A percentile compares a stretch with the other conserved stretches of the same genome.
Evolutionary conservation across 64 coral and sea anemone genomes (phyloP).

Genomic region (Porites lutea): DNA sequence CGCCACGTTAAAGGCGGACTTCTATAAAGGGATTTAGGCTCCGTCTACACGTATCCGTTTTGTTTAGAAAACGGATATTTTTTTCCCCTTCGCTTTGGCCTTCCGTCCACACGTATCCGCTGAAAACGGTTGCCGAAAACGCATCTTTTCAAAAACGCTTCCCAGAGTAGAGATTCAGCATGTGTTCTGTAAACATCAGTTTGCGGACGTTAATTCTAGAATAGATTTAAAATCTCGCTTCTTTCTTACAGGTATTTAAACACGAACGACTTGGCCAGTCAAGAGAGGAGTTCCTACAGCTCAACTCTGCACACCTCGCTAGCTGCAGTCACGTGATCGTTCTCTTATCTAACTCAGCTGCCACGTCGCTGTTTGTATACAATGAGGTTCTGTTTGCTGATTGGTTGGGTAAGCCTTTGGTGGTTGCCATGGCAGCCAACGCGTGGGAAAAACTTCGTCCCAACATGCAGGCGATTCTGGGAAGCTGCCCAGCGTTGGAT

Average conservation of each 20-base stretch:
- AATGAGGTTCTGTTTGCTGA: slow-evolving; percentile 79
- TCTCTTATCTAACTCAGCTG: slow-evolving; percentile 69
- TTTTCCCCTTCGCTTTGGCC: too few species aligned
- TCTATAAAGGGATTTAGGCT: too few species aligned
- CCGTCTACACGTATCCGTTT: too few species aligned
- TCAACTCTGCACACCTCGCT: slow-evolving; percentile 69
- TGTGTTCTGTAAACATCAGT: too few species aligned
- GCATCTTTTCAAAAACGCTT: too few species aligned
- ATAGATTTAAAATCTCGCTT: neutral
- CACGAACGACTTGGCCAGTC: slow-evolving; percentile 89
- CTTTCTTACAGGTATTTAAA: slow-evolving; percentile 55
- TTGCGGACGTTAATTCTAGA: neutral
- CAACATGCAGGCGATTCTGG: slow-evolving; percentile 83
- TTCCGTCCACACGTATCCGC: too few species aligned
- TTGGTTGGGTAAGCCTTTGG: slow-evolving; percentile 80
- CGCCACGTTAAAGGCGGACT: too few species aligned
- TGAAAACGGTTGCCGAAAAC: too few species aligned
- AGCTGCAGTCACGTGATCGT: slow-evolving; percentile 59
- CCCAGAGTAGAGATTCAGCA: too few species aligned
- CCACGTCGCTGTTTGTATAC: slow-evolving; percentile 87
- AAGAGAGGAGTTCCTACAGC: slow-evolving; percentile 82
- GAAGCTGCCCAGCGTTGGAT: slow-evolving; percentile 80
- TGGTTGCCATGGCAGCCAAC: slow-evolving; percentile 81
- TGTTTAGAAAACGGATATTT: too few species aligned
- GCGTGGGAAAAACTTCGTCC: slow-evolving; percentile 74